Conservation (phyloP, 2,113 vertebrate genomes). For the Menura novaehollandiae region DNA sequence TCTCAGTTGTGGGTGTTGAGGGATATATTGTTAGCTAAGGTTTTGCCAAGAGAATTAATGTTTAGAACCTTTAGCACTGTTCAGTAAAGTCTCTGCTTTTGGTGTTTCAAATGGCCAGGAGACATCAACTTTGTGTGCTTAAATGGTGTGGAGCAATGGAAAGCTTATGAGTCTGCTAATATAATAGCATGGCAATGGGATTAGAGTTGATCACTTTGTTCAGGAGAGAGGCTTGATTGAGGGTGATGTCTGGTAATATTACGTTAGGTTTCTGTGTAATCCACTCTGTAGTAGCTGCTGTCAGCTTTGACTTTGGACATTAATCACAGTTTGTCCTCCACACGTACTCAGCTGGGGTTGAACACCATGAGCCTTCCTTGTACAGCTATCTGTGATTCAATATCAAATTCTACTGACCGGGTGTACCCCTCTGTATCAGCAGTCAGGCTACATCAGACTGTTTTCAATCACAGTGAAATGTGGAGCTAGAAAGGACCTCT, state of each 20-base stretch:
- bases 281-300: neutral
- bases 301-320: neutral
- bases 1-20: neutral
- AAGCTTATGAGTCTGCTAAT: neutral
- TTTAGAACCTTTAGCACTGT: neutral
- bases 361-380: neutral
- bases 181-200: neutral
- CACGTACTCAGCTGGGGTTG: fast-evolving
- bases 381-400: neutral
- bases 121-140: neutral
- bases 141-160: neutral
- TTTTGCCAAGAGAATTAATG: neutral
- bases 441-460: neutral
- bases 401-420: neutral
- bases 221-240: neutral
- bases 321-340: conserved; percentile 6
- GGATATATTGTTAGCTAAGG: neutral
- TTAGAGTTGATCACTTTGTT: neutral
- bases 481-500: neutral
- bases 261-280: neutral
- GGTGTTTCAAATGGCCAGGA: neutral
- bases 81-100: neutral
- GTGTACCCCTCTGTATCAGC: neutral
- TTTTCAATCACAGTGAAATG: neutral
- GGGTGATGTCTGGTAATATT: neutral